Conservation (phyloP, 2,888 invertebrate genomes). For the Macaria notata region DNA sequence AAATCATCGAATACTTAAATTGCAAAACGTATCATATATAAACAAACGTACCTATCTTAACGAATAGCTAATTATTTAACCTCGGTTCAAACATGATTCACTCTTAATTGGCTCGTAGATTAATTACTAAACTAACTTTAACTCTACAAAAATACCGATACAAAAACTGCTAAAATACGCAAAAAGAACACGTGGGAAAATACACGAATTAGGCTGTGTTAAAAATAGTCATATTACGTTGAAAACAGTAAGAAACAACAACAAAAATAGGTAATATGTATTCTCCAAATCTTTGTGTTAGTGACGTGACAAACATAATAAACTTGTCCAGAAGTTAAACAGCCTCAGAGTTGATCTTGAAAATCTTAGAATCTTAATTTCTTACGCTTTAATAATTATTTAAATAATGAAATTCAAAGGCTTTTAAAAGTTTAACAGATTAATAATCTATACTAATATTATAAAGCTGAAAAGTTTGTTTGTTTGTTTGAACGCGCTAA, state of each 20-base stretch:
- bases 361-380: no score
- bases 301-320: conserved; percentile 32
- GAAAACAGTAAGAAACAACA: conserved; percentile 21
- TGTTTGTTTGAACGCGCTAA: no score
- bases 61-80: not conserved
- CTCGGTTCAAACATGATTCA: conserved; percentile 1
- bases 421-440: no score
- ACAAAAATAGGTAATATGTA: conserved; percentile 27
- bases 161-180: not conserved
- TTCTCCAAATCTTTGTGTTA: conserved; percentile 17
- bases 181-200: conserved; percentile 12
- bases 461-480: no score
- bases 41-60: no score
- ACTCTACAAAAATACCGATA: conserved; percentile 1
- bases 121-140: conserved; percentile 1
- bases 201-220: conserved; percentile 17
- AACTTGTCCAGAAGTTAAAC: conserved; percentile 13
- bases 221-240: conserved; percentile 21
- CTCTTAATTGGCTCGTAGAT: conserved; percentile 6
- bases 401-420: no score
- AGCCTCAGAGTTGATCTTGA: no score
- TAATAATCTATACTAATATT: no score
- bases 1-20: no score
- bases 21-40: no score
- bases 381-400: no score